phyloP scores from a whole-genome alignment of 2,113 vertebrate species.

The Gobius niger region DNA sequence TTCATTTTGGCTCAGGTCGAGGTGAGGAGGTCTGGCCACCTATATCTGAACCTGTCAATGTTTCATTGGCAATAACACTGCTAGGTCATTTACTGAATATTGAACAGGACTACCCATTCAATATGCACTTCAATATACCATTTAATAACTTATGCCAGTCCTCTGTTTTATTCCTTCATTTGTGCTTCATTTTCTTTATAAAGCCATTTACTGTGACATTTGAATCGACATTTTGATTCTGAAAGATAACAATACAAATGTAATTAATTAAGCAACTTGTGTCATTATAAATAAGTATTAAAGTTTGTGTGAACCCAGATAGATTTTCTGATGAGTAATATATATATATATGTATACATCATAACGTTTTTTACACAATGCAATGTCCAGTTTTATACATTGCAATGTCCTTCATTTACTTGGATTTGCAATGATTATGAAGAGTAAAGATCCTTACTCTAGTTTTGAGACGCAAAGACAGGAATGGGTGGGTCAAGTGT shows the following conservation, averaged over 20 bases:
- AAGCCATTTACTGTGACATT: not conserved
- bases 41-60: constrained; percentile 64
- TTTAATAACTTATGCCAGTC: not conserved
- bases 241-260: not conserved
- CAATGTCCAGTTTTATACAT: too few species aligned
- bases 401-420: too few species aligned
- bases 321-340: too few species aligned
- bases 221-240: not conserved
- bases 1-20: constrained; percentile 64
- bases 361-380: too few species aligned
- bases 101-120: not conserved
- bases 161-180: not conserved
- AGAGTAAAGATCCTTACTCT: too few species aligned
- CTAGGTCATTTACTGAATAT: constrained; percentile 27
- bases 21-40: constrained; percentile 55
- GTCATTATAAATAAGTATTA: not conserved
- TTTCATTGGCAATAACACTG: constrained; percentile 54
- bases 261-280: not conserved
- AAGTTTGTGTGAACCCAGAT: too few species aligned
- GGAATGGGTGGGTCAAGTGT: too few species aligned
- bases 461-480: too few species aligned
- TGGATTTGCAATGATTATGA: too few species aligned
- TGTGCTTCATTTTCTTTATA: not conserved
- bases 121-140: not conserved
- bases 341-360: too few species aligned